Evolutionary conservation across 2,113 vertebrate species (phyloP).

Genomic region (Hyperopisus bebe): DNA sequence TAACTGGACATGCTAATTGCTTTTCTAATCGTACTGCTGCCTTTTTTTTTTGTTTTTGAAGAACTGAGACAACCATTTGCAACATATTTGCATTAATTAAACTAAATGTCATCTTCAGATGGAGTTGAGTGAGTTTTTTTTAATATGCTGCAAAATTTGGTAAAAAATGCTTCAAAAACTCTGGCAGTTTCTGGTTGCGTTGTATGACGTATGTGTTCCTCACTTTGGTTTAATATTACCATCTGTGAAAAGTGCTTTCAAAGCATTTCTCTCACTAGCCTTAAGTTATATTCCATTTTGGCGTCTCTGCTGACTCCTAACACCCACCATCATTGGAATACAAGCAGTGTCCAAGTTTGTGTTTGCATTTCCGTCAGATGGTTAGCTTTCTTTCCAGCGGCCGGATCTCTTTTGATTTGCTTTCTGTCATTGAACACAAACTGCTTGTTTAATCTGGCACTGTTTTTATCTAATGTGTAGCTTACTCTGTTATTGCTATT

Average conservation of each 20-base stretch:
- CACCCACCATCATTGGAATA: background rate
- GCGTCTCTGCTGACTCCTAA: background rate
- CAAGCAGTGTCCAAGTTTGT: background rate
- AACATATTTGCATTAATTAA: background rate
- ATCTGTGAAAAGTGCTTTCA: background rate
- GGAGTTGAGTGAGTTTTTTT: background rate
- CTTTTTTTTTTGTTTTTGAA: background rate
- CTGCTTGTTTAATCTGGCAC: constrained; percentile 7
- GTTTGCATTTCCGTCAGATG: background rate
- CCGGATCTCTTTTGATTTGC: background rate
- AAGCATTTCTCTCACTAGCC: background rate
- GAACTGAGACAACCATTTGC: background rate
- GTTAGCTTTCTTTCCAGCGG: background rate
- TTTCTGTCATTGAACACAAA: background rate
- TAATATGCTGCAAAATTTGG: background rate
- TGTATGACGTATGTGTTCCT: background rate
- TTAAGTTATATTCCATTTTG: background rate
- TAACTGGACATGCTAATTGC: background rate
- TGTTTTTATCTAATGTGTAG: background rate
- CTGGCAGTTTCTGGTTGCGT: background rate
- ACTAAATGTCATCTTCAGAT: background rate
- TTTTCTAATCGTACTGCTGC: background rate
- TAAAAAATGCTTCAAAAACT: background rate
- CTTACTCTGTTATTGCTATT: background rate
- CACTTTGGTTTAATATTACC: background rate